Evolutionary conservation across 2,113 vertebrate species (phyloP).

Genomic region (Forbesichthys agassizii): DNA sequence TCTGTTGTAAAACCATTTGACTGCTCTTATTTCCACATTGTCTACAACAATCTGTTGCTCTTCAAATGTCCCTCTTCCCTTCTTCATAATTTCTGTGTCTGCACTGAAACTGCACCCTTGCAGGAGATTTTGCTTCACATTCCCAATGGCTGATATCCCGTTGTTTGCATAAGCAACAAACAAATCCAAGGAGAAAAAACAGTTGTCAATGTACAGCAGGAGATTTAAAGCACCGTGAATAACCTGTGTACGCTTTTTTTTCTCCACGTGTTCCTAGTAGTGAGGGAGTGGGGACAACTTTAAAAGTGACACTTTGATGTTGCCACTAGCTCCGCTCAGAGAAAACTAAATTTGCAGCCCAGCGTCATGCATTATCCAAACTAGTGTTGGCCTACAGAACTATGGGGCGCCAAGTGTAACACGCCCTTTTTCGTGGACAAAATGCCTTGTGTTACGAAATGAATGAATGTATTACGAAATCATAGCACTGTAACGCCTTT

Average conservation of each 20-base stretch:
- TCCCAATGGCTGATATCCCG: slow-evolving; percentile 33
- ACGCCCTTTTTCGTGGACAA: too few species aligned
- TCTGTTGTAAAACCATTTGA: slow-evolving; percentile 21
- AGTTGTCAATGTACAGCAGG: slow-evolving; percentile 30
- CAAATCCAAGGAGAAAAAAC: slow-evolving; percentile 30
- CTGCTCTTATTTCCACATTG: slow-evolving; percentile 16
- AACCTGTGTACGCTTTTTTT: slow-evolving; percentile 16
- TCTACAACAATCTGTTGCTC: slow-evolving; percentile 26
- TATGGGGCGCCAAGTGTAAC: too few species aligned
- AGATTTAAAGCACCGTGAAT: slow-evolving; percentile 22
- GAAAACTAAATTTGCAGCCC: too few species aligned
- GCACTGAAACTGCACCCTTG: slow-evolving; percentile 24
- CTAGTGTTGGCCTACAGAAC: too few species aligned
- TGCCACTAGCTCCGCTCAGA: too few species aligned
- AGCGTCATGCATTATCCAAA: too few species aligned
- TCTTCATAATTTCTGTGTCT: slow-evolving; percentile 20
- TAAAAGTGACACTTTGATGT: too few species aligned
- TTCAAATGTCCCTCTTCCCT: slow-evolving; percentile 31
- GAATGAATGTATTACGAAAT: too few species aligned
- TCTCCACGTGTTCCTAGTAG: too few species aligned
- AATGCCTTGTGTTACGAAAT: too few species aligned
- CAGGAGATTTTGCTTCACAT: slow-evolving; percentile 26
- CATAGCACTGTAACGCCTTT: too few species aligned
- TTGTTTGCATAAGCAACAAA: slow-evolving; percentile 35
- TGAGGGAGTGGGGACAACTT: too few species aligned